phyloP scores from a whole-genome alignment of 2,888 invertebrate species.

The Polylopha cassiicola region DNA sequence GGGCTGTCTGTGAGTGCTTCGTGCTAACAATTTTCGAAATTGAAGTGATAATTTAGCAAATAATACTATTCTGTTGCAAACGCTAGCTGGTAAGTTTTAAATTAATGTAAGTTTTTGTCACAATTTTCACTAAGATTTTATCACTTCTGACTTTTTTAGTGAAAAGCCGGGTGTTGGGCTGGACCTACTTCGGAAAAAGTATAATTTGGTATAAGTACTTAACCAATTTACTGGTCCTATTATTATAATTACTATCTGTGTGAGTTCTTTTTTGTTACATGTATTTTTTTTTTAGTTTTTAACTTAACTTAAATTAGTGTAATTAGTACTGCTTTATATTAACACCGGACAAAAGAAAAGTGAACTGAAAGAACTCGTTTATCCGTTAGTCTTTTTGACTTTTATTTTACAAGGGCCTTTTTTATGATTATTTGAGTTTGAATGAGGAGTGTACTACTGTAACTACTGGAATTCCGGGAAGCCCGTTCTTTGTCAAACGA shows the following conservation, averaged over 20 bases:
- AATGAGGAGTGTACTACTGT: too few relatives aligned
- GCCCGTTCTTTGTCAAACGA: slow-evolving; percentile 53
- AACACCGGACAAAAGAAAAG: slow-evolving; percentile 23
- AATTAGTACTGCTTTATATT: too few relatives aligned
- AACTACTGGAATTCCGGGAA: slow-evolving; percentile 45
- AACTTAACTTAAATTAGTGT: too few relatives aligned
- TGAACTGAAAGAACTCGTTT: slow-evolving; percentile 8
- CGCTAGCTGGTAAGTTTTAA: slow-evolving; percentile 57
- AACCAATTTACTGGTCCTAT: too few relatives aligned
- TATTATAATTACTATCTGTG: too few relatives aligned
- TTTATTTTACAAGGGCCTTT: slow-evolving; percentile 22
- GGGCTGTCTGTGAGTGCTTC: slow-evolving; percentile 69
- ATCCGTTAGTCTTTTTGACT: slow-evolving; percentile 19
- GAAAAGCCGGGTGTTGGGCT: slow-evolving; percentile 38
- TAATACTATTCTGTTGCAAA: slow-evolving; percentile 62
- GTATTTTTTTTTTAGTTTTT: too few relatives aligned
- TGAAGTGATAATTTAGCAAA: slow-evolving; percentile 66
- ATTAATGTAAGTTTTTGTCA: slow-evolving; percentile 62
- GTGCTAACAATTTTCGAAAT: slow-evolving; percentile 59
- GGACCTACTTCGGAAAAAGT: slow-evolving; percentile 23
- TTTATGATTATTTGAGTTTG: slow-evolving; percentile 8
- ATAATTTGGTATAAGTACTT: too few relatives aligned
- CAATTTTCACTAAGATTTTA: slow-evolving; percentile 29
- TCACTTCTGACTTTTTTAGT: slow-evolving; percentile 25
- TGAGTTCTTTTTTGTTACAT: too few relatives aligned